These are phyloP conservation scores for Trogon melanurus DNA, from an alignment of 2,113 vertebrate species.

Conservation along the genomic window DNA sequence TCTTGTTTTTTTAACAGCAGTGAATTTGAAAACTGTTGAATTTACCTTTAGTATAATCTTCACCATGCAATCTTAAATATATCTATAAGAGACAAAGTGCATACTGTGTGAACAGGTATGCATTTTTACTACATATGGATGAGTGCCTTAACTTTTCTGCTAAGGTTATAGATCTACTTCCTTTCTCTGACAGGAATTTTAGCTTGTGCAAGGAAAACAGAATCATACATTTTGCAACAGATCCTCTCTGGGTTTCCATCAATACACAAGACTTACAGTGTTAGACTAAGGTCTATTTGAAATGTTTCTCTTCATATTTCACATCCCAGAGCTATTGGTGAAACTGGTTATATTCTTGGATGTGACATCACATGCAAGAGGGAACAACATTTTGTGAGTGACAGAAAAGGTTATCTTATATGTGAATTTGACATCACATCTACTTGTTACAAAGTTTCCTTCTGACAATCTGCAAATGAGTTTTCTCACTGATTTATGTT, in stretches of 20 bases:
- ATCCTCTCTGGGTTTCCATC: background rate
- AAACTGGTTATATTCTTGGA: background rate
- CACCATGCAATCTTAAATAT: background rate
- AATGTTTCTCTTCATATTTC: slow-evolving; percentile 11
- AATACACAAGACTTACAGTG: background rate
- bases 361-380: background rate
- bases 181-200: background rate
- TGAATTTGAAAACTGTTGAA: background rate
- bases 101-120: background rate
- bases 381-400: slow-evolving; percentile 26
- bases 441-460: background rate
- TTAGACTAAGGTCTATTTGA: background rate
- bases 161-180: background rate
- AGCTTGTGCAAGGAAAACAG: background rate
- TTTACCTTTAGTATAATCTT: background rate
- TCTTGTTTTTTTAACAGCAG: background rate
- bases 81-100: background rate
- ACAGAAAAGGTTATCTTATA: slow-evolving; percentile 16
- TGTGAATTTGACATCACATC: background rate
- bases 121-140: background rate
- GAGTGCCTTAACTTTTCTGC: background rate
- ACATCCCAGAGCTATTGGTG: background rate
- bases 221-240: background rate
- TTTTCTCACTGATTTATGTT: background rate
- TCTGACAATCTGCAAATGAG: slow-evolving; percentile 26